Evolutionary conservation across 2,113 vertebrate species (phyloP), one percentile per base, ranked within the genome.

Genomic region (Periophthalmodon schlosseri): DNA sequence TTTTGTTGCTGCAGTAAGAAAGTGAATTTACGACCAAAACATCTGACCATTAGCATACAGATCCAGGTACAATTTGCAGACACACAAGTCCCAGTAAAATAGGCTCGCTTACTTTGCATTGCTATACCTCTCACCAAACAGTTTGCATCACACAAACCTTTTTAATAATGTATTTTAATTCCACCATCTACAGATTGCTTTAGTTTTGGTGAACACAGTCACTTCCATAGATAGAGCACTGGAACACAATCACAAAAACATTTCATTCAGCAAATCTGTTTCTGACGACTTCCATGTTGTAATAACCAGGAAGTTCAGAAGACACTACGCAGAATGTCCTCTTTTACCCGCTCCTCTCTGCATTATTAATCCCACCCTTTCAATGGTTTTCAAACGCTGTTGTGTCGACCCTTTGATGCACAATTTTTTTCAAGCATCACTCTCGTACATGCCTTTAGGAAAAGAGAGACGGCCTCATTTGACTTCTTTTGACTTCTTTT

Each of bases 301-400:
- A 89, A 86, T 83, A 83, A 81, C 80, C 23, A 66, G 82, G 78
- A 36, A 78, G 74, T 76, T 5, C 34, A 85, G 78, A 77, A 77
- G 73, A 75, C 58, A 73, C 76, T 57, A 15, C 5, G 12, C 46
- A 65, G 73, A 81, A 69, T 79, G 77, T 84, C 82, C 80, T 86
- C 75, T 87, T 84, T 65, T 85, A 67, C 71, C 60, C 73, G 79
- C 75, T 60, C 74, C 77, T 88, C 84, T 81, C 86, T 90, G 79
- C 90, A 92, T 93, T 92, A 91, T 92, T 94, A 85, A 93, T 88
- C 78, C 79, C 68, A 73, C 60, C 80, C 87, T 88, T 91, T 93
- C 90, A 88, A 88, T 91, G 89, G 89, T 92, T 92, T 89, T 91
- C 88, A 90, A 91, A 89, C 75, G 76, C 73, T 15, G 57, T 68